Evolutionary conservation across 2,888 invertebrate species (phyloP), one percentile per base, ranked within the genome.

Genomic region (Eristalis intricaria): DNA sequence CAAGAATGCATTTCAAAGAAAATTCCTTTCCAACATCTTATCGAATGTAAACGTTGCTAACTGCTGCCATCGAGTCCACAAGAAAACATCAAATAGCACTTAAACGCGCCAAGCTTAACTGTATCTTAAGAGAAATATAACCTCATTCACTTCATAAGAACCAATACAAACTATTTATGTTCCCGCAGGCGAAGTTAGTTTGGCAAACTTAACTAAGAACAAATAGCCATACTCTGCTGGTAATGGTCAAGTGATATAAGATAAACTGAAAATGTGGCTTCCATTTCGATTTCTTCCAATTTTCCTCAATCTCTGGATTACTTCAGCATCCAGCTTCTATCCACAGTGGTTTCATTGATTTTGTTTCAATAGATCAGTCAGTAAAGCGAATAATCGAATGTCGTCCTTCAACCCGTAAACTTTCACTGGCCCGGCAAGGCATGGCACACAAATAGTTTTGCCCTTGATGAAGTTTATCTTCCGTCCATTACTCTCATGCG

Each of bases 401-500:
- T 19, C 50, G 50, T 19, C 19, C 26, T 26, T 1, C 50, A 50
- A 22, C 50, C 19, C 19, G 32, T 4, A 32, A 50, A 50, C 19
- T 50, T 50, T 50, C 19, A 8, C 26, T 26, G 26, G 2, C n/a
- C 26, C 13, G 13, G 60, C 60, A 7, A 40, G 29, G 58, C 60
- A 7, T 32, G 29, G 58, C 50, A 32, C 56, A 40, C 58, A 80
- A 80, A 63, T 29, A 68, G 65, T 66, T 35, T 73, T 66, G 71
- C 63, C 66, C 66, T 73, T 77, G 73, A 63, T 69, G 78, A 83
- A 73, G 66, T 68, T 77, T 50, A 68, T 50, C 40, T 60, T 43
- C 29, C 58, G 7, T 29, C 56, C 22, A 29, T 58, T 50, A 32
- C 65, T 60, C 56, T 35, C 40, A 19, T 50, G n/a, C 32, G 15